Base-by-base conservation (phyloP, 2,888 invertebrate species). In the Coenonympha arcania region DNA sequence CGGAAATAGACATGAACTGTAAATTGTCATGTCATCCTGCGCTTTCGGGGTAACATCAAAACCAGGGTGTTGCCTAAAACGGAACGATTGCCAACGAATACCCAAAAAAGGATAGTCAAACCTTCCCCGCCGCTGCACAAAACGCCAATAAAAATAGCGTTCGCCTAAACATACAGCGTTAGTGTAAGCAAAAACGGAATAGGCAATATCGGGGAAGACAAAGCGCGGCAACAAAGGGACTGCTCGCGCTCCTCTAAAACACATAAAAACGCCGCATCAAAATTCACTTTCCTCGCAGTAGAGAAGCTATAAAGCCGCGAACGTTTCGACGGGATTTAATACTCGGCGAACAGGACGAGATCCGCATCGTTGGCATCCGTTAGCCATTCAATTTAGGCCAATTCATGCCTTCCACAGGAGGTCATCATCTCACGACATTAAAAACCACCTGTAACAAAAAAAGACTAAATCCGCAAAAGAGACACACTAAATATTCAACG, bases 211-310 rank as follows among this genome's bases (percentile, higher is more conserved):
- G 52, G 51, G 44, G 50, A 53, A 58, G 56, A 58, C 59, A 61
- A 59, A 55, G 56, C 54, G 43, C 40, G 49, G 36, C 48, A 46
- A 53, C 48, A 44, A 55, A 58, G 46, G 52, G 53, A 47, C 44
- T 57, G 57, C 55, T 69, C 73, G 71, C 72, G 75, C 73, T 73
- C 70, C 75, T 74, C 71, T 67, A 71, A 66, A 71, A 68, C 68
- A 71, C 69, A 72, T 76, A 75, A 76, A n/a, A 76, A 69, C 69
- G 54, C 69, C 75, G 68, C 76, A 80, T 80, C 79, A 80, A 80
- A 80, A 79, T 78, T 80, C 79, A 79, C 79, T 79, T 79, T 75
- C 73, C 66, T 65, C 69, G 78, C 76, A 71, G 65, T 49, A 64
- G 65, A 64, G 65, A 58, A 62, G 66, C 66, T 64, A 71, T 76